Evolutionary conservation across 2,888 invertebrate genomes (phyloP).

Genomic region (Anoplius nigerrimus): DNA sequence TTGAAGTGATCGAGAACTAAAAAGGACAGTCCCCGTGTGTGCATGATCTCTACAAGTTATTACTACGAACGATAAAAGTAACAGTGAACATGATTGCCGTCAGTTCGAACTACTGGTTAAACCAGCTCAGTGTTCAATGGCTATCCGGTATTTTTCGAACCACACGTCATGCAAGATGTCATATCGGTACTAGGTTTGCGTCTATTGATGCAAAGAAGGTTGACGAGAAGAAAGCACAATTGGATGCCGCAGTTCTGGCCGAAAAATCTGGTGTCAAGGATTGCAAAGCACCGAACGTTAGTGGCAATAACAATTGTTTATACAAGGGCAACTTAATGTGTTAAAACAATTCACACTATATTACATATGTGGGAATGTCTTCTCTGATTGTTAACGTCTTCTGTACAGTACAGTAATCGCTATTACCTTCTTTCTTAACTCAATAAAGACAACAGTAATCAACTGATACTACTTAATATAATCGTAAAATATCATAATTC

Average conservation of each 20-base stretch:
- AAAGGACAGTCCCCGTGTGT: neutral
- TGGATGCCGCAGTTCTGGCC: neutral
- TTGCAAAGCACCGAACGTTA: neutral
- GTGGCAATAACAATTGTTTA: too few species aligned
- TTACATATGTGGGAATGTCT: too few species aligned
- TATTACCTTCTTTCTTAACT: too few species aligned
- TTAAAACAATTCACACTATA: too few species aligned
- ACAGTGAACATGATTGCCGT: neutral
- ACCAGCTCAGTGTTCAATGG: neutral
- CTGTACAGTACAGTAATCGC: too few species aligned
- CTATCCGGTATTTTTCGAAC: neutral
- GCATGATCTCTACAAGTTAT: neutral
- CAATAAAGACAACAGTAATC: too few species aligned
- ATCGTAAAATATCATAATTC: too few species aligned
- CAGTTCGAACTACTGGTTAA: neutral
- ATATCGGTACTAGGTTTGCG: neutral
- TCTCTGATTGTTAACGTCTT: too few species aligned
- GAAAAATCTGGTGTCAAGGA: neutral
- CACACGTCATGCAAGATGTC: neutral
- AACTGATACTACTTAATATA: too few species aligned
- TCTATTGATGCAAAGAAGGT: neutral
- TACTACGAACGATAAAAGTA: neutral
- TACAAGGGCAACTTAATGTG: too few species aligned
- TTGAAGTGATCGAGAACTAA: neutral
- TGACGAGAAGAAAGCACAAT: neutral